Evolutionary conservation across 2,888 invertebrate species (phyloP), one percentile per base, ranked within the genome.

Genomic region (Chymomyza procnemis): DNA sequence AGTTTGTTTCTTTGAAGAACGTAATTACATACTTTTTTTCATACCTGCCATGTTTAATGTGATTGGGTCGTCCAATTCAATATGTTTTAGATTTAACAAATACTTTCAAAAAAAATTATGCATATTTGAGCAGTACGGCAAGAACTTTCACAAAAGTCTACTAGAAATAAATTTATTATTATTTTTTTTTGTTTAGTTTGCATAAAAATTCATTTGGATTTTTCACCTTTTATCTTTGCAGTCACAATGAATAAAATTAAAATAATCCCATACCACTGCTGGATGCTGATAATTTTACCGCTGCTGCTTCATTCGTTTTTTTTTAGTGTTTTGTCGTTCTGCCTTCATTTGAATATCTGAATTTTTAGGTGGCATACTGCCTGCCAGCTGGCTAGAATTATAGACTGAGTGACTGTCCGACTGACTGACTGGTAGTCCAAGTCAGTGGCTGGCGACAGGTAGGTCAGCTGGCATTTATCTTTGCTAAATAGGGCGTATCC

Each of bases 161-260:
- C n/a, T n/a, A n/a, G n/a, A n/a, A 26, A 26, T 26, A 22, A 34
- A n/a, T 6, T 50, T 12, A 1, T 50, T 50, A 2, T n/a, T 50
- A 2, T 6, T 50, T 12, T 18, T 47, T 47, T 47, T 58, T 70
- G 62, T 66, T 71, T 73, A 73, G 82, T 71, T 71, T 71, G 71
- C 80, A 76, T 83, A 83, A 79, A 79, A 74, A 82, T 81, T 81
- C 80, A 83, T 81, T 82, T 80, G 74, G 79, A 80, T 76, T 80
- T 80, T 79, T 80, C 78, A 80, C 83, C 79, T 82, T 81, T 81
- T 81, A 81, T 81, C 83, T 81, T 66, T 79, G 80, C 72, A 73
- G 78, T 80, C 81, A 78, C 81, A 80, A 83, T 82, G 81, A 81
- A 80, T 83, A 79, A 82, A 83, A 81, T 81, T 81, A 83, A 80